phyloP scores from a whole-genome alignment of 2,113 vertebrate genomes.

The Okapia johnstoni region DNA sequence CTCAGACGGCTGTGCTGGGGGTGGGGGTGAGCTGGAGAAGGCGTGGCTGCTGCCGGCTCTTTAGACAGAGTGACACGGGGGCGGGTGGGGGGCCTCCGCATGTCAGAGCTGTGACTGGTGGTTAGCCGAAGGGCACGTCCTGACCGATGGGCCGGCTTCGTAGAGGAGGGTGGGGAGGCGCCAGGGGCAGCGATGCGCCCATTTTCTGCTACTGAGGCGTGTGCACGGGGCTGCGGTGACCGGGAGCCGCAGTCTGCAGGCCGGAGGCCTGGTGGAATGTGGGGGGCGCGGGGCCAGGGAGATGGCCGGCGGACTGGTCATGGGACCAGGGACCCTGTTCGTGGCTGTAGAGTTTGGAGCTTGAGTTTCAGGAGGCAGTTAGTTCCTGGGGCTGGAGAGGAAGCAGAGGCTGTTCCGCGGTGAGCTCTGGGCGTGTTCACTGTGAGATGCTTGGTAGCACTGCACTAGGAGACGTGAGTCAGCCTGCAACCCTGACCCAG shows the following conservation, averaged over 20 bases:
- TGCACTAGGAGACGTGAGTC: neutral
- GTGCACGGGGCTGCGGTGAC: neutral
- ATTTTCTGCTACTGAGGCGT: neutral
- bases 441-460: neutral
- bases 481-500: fast-evolving
- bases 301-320: fast-evolving
- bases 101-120: neutral
- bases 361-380: neutral
- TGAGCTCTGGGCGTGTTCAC: fast-evolving
- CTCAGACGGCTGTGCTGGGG: neutral
- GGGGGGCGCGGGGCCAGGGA: fast-evolving
- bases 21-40: neutral
- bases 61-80: neutral
- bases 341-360: neutral
- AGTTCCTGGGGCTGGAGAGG: neutral
- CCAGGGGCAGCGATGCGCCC: neutral
- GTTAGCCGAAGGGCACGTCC: neutral
- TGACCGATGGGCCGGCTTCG: fast-evolving
- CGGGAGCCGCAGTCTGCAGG: neutral
- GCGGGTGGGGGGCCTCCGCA: neutral
- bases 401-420: too few species aligned
- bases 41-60: neutral
- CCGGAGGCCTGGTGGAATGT: neutral
- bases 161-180: neutral
- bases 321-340: neutral